Evolutionary conservation across 2,113 vertebrate genomes (phyloP).

Genomic region (Scolopax mira): DNA sequence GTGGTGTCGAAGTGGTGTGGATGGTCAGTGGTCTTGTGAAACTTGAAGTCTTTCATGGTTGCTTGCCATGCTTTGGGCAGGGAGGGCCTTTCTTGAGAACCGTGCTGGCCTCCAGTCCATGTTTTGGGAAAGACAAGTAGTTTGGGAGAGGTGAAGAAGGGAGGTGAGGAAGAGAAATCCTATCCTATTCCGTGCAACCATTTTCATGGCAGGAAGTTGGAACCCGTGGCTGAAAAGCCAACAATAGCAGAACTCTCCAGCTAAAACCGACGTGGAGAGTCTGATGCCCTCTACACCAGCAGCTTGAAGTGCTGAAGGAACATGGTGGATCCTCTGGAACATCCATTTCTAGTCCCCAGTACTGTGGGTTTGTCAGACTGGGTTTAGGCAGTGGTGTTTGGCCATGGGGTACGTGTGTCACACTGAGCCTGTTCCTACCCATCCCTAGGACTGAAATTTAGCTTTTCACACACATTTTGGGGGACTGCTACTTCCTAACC

Average conservation of each 20-base stretch:
- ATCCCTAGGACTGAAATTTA: background rate
- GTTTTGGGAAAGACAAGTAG: background rate
- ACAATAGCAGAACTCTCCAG: background rate
- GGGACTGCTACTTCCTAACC: background rate
- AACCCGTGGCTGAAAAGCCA: background rate
- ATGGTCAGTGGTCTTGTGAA: background rate
- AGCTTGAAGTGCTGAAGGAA: background rate
- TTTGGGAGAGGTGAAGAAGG: background rate
- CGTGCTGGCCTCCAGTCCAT: background rate
- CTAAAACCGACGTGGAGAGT: rapidly evolving
- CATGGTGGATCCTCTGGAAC: rapidly evolving
- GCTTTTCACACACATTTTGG: background rate
- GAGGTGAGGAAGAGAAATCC: background rate
- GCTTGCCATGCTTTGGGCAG: background rate
- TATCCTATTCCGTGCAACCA: background rate
- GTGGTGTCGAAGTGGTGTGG: background rate
- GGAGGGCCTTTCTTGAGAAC: background rate
- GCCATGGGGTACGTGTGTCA: background rate
- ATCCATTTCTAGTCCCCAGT: background rate
- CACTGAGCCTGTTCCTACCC: background rate
- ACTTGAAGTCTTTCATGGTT: background rate
- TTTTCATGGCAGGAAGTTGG: background rate
- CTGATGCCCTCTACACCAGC: background rate
- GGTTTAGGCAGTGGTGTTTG: background rate
- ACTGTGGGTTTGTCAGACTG: background rate